Evolutionary conservation across 2,797 vertebrate genomes (phyloP).

Genomic region (Coreius guichenoti): DNA sequence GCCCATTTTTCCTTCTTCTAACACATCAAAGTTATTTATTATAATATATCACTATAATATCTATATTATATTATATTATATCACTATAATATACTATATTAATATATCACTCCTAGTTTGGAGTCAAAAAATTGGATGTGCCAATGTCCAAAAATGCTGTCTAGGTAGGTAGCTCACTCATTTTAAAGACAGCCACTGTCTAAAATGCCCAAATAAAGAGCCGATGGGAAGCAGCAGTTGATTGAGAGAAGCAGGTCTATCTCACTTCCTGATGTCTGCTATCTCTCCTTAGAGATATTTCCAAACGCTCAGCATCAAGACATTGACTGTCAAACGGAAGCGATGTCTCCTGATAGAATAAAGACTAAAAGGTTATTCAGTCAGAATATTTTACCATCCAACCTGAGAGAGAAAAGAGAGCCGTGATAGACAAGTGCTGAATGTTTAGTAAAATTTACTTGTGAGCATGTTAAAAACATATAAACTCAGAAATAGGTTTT

Average conservation of each 20-base stretch:
- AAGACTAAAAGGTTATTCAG: constrained; percentile 48
- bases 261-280: constrained; percentile 3
- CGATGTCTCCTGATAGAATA: constrained; percentile 40
- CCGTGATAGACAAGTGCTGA: neutral
- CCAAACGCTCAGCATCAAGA: constrained; percentile 33
- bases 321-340: constrained; percentile 28
- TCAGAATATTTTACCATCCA: constrained; percentile 35
- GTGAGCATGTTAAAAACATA: constrained; percentile 5
- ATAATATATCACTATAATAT: too few species aligned
- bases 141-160: neutral
- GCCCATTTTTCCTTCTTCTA: too few species aligned
- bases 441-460: neutral
- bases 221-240: constrained; percentile 2
- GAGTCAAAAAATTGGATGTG: neutral
- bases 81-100: too few species aligned
- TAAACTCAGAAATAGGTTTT: constrained; percentile 1
- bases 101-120: neutral
- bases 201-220: neutral
- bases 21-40: too few species aligned
- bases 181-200: neutral
- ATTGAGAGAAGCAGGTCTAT: constrained; percentile 27
- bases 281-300: constrained; percentile 44
- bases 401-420: neutral
- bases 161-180: neutral
- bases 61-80: too few species aligned